These are phyloP conservation scores for Seira musarum DNA, from an alignment of 2,888 invertebrate genomes.

Conservation along the genomic window DNA sequence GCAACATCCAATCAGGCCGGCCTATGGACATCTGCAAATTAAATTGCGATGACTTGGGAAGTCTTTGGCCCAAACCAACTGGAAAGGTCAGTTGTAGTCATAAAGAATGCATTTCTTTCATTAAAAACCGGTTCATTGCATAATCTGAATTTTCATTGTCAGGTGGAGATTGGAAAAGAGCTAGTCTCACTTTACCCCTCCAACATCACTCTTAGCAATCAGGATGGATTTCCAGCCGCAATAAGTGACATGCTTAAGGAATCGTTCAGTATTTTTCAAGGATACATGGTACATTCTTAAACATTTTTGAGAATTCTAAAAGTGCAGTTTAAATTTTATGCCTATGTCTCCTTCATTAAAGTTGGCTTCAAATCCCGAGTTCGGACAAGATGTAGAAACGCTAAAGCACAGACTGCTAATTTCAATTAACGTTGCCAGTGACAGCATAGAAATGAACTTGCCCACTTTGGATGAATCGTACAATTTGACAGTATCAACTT, in stretches of 20 bases:
- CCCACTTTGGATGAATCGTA: slow-evolving; percentile 56
- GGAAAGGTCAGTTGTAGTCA: slow-evolving; percentile 66
- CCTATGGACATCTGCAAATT: slow-evolving; percentile 78
- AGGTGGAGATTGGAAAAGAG: slow-evolving; percentile 32
- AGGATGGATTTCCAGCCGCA: not conserved
- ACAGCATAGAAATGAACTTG: not conserved
- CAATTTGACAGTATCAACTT: not conserved
- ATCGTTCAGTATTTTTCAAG: slow-evolving; percentile 28
- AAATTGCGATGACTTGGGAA: slow-evolving; percentile 79
- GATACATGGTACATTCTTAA: slow-evolving; percentile 9
- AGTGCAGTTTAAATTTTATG: not conserved
- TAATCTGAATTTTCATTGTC: not conserved
- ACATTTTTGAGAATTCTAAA: not conserved
- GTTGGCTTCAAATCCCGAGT: slow-evolving; percentile 11
- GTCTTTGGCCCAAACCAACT: slow-evolving; percentile 81
- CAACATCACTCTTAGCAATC: slow-evolving; percentile 17
- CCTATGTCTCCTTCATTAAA: not conserved
- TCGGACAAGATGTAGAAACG: not conserved
- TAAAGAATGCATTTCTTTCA: not conserved
- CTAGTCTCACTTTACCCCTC: slow-evolving; percentile 36
- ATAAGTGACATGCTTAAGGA: slow-evolving; percentile 8
- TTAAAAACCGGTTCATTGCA: not conserved
- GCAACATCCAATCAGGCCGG: not conserved
- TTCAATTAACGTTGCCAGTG: not conserved
- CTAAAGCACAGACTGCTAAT: not conserved